A percentile compares a stretch with the other conserved stretches of the same genome.
phyloP scores from a whole-genome alignment of 37 sponge, comb jelly and placozoan genomes.

The Diacarnus erythraeanus region DNA sequence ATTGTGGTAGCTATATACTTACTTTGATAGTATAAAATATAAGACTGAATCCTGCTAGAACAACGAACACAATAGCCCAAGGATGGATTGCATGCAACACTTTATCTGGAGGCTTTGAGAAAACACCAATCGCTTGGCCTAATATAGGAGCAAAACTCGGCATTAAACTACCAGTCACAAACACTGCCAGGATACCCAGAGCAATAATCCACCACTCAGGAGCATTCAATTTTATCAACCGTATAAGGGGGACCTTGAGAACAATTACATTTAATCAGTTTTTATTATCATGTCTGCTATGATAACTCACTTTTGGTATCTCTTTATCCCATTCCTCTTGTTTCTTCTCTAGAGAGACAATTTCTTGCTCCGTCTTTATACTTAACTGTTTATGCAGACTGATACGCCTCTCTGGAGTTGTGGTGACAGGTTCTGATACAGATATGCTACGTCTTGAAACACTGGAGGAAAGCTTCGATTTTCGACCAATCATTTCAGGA shows the following conservation, averaged over 20 bases:
- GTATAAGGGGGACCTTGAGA: constrained; percentile 15
- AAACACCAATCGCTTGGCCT: constrained; percentile 62
- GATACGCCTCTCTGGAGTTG: not conserved
- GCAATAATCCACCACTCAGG: constrained; percentile 74
- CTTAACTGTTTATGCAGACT: not conserved
- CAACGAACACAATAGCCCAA: constrained; percentile 54
- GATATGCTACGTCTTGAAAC: not conserved
- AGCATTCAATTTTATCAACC: constrained; percentile 42
- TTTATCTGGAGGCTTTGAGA: constrained; percentile 2
- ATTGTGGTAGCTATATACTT: too few relatives aligned
- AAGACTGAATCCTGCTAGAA: constrained; percentile 16
- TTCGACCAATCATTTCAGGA: not conserved
- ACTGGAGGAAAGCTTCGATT: not conserved
- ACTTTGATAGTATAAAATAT: too few relatives aligned
- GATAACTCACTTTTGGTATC: too few relatives aligned
- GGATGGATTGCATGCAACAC: constrained; percentile 10
- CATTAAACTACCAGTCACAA: constrained; percentile 46
- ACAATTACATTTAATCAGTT: too few relatives aligned
- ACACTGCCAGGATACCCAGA: constrained; percentile 60
- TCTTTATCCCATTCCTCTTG: too few relatives aligned
- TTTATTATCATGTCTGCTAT: too few relatives aligned
- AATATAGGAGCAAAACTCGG: constrained; percentile 77
- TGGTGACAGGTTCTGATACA: not conserved
- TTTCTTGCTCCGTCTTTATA: not conserved
- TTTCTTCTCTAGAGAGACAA: not conserved